Evolutionary conservation across 2,113 vertebrate species (phyloP), one percentile per base, ranked within the genome.

Genomic region (Ondatra zibethicus): DNA sequence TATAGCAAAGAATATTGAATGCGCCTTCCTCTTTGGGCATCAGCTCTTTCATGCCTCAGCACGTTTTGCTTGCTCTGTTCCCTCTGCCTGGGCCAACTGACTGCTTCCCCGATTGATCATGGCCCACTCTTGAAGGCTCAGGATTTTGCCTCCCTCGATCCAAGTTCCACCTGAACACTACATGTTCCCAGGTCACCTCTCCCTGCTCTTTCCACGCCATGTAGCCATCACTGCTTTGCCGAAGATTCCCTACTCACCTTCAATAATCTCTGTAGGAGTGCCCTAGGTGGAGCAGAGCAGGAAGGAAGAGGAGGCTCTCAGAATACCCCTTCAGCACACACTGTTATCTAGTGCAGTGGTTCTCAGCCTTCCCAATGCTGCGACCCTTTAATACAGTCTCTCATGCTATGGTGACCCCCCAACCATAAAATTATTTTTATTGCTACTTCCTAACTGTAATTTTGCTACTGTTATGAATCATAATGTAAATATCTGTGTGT

Each of bases 121-220:
- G 55, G 84, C 72, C 81, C 11, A 5, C 61, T 42, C n/a, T 33
- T 13, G 66, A 72, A 92, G 88, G 33, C 31, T n/a, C 84, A 9
- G 12, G 12, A 29, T 11, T 50, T 13, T 39, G 42, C 36, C 8
- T 52, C 50, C 12, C 50, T 14, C 0, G 4, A 45, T 84, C 45
- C 10, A 0, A 1, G 31, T 29, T 33, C 68, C 61, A 21, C 31
- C 50, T 12, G n/a, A 6, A 3, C 13, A 0, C 52, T 0, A 29
- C 0, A 0, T 2, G 0, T 11, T 39, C 27, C 7, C 81, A 33
- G 50, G 39, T 88, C 50, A 50, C 50, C 81, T 19, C 2, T 39
- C 72, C 42, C 58, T 27, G 5, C 52, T 73, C 76, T 72, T 61
- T 58, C 66, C 16, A 75, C 2, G 31, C 39, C 1, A 0, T 1